phyloP scores from a whole-genome alignment of 2,113 vertebrate genomes.

The Aplodontia rufa region DNA sequence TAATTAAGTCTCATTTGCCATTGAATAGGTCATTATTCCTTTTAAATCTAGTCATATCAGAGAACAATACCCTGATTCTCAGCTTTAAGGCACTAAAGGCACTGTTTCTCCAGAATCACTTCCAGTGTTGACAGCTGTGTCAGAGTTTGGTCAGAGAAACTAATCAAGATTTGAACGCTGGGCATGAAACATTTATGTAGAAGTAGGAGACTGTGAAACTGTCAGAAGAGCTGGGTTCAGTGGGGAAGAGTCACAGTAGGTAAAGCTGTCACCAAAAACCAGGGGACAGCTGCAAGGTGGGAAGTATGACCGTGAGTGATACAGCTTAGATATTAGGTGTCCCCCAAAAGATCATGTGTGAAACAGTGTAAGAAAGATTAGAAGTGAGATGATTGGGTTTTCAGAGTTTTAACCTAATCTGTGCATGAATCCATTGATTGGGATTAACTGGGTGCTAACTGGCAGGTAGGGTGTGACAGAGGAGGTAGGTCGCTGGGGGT shows the following conservation, averaged over 20 bases:
- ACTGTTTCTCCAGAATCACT: not conserved
- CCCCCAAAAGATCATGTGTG: too few species aligned
- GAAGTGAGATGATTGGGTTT: too few species aligned
- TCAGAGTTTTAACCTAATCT: too few species aligned
- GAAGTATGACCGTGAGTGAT: too few species aligned
- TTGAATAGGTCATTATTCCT: not conserved
- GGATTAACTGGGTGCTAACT: too few species aligned
- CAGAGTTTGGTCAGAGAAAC: not conserved
- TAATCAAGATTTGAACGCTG: not conserved
- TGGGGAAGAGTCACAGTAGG: not conserved
- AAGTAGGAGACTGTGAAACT: not conserved
- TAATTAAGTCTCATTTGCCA: not conserved
- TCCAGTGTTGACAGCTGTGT: not conserved
- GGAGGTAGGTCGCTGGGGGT: too few species aligned
- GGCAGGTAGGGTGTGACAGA: too few species aligned
- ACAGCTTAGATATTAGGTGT: too few species aligned
- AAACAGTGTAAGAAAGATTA: too few species aligned
- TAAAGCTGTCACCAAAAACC: not conserved
- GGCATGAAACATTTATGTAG: not conserved
- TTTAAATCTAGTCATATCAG: not conserved
- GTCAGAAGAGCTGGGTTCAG: not conserved
- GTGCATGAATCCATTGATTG: too few species aligned
- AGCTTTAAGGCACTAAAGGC: not conserved
- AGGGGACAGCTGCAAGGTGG: not conserved
- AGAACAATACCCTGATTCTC: not conserved